Base-by-base conservation (phyloP, 2,888 invertebrate species). In the Melipona beecheii region DNA sequence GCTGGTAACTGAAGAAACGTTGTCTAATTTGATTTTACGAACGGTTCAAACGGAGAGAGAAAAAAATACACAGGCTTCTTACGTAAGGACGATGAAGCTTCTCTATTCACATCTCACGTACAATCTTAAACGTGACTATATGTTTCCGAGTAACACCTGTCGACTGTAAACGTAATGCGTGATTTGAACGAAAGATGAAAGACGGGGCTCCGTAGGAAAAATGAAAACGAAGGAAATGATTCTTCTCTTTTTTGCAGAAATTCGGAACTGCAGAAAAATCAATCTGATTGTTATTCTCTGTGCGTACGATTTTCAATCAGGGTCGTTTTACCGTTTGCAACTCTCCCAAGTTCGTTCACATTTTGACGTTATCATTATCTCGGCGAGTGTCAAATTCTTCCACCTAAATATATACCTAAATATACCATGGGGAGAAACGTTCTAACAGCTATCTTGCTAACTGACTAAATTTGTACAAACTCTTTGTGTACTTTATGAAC, bases 121-220 rank as follows among this genome's bases (percentile, higher is more conserved):
- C 74, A 36, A 82, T 82, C 81, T 79, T 52, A 74, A 81, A 81
- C 64, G 69, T 49, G 70, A 80, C 76, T 71, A 71, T 76, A 80
- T 24, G 75, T 70, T 65, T 56, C 43, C 2, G 24, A 64, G n/a
- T 49, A 73, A 69, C 73, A 65, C 70, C 69, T 65, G 58, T 21
- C 69, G 56, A 56, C 54, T 27, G 11, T 62, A 31, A 71, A 66
- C n/a, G 65, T 27, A 78, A 79, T 66, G 49, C 21, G 27, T 21
- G 52, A 36, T 62, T 70, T 19, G 24, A 62, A 54, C 21, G 60
- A 62, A 69, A 62, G n/a, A 13, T 49, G 19, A 24, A 60, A 43
- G 43, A 60, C 19, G 24, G 13, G 21, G 13, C 31, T 36, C 2
- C 13, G 21, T 13, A 21, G 31, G 21, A 13, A 31, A 11, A 56